Base-by-base conservation (phyloP, 2,797 vertebrate genomes). In the Gadopsis bispinosus region DNA sequence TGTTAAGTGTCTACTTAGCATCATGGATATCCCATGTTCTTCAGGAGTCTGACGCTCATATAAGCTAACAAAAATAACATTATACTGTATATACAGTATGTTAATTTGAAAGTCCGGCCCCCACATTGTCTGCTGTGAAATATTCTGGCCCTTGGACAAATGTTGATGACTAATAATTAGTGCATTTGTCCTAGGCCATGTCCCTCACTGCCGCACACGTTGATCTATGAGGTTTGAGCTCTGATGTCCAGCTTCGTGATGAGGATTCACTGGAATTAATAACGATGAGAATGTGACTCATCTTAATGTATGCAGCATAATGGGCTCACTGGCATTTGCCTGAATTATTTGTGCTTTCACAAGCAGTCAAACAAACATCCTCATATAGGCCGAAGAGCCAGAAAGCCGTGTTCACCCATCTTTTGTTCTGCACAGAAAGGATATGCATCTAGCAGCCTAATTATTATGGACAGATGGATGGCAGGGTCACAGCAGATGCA, bases 401-500 rank as follows among this genome's bases (percentile, higher is more conserved):
- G 58, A 77, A 77, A 14, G 51, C 37, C 17, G 62, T 62, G 47
- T 45, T 77, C 37, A 14, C 43, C 43, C 63, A 29, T 85, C 60
- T 17, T 66, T 54, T 64, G 60, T 78, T 81, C 47, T 60, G 58
- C 39, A 55, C 56, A 76, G 68, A 59, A 59, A 58, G 58, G 84
- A 84, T 47, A 71, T 80, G 67, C 70, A 61, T 82, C 62, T 43
- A 45, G 53, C 22, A 7, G 73, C 55, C 73, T 90, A 85, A 87
- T 86, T 78, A 81, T 83, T 85, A 73, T 68, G 78, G 83, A 88
- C 81, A 83, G 77, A 81, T 69, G 68, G 80, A 76, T 74, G 76
- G 75, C 75, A 62, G 76, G 73, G 85, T 84, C 79, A 74, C 73
- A 76, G 74, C 71, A 86, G 84, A 91, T 79, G 87, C 72, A 82